Evolutionary conservation across 2,113 vertebrate genomes (phyloP).

Genomic region (Tupaia chinensis): DNA sequence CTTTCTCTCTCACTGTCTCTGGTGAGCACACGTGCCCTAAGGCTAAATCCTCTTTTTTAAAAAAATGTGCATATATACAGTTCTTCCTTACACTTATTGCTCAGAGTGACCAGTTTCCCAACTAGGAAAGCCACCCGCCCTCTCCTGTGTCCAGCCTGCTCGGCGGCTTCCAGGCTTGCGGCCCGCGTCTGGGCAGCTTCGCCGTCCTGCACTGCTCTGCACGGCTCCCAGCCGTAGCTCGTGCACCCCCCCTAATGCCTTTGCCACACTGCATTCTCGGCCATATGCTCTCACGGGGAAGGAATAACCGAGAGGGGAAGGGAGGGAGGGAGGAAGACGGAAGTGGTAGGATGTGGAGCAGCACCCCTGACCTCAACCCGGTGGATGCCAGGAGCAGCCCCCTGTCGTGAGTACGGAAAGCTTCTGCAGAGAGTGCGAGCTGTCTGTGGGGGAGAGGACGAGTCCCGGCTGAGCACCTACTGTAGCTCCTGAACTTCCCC

Average conservation of each 20-base stretch:
- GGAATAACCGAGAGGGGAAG: not conserved
- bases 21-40: no score
- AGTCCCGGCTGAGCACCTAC: not conserved
- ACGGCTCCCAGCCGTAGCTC: not conserved
- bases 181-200: not conserved
- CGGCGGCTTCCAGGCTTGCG: not conserved
- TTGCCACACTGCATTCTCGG: not conserved
- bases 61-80: no score
- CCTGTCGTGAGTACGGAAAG: no score
- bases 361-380: no score
- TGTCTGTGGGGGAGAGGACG: not conserved
- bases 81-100: not conserved
- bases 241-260: not conserved
- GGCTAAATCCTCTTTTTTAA: no score
- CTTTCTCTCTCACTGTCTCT: no score
- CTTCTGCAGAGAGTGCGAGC: not conserved
- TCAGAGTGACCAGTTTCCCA: not conserved
- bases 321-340: not conserved
- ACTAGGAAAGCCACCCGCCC: not conserved
- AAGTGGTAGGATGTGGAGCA: not conserved
- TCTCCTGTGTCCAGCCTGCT: not conserved
- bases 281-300: not conserved
- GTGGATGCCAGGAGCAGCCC: not conserved
- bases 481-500: not conserved
- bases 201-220: accelerated